Base-by-base conservation (phyloP, 2,888 invertebrate genomes). In the Proisotoma minuta region DNA sequence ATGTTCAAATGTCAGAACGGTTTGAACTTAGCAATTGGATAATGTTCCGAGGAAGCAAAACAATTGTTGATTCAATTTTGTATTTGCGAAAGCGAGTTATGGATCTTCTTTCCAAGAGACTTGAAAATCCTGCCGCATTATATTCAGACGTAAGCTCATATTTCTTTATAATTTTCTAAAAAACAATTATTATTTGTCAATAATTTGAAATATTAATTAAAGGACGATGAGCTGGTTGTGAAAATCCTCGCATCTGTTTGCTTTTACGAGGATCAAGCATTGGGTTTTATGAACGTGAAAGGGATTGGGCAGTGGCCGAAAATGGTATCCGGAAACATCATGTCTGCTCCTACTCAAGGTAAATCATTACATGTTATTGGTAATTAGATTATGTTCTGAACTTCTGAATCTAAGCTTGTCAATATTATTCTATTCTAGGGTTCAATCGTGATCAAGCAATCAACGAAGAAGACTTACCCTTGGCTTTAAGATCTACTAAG, bases 221-320 rank as follows among this genome's bases (percentile, higher is more conserved):
- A 69, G 69, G 29, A 28, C 2, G 65, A 69, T 8, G 59, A 67
- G 2, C 0, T 1, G 4, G 50, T 52, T 15, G 43, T 70, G 28
- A 22, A 62, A 18, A 57, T 52, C 18, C 10, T 70, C 18, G 60
- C 63, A 27, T 49, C 40, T 3, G 26, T 66, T 1, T 39, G 68
- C 0, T 23, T 47, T 1, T 18, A 12, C 10, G 66, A 70, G 50
- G 70, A 70, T 51, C 20, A 22, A 8, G 40, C 48, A 26, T 10
- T 57, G 20, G 68, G 68, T 15, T 63, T 70, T 10, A 62, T 57
- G 29, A 59, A 58, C 15, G 53, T 59, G 0, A 43, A 49, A 43
- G 62, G 62, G 20, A 62, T 70, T 34, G 68, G 63, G 1, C 70
- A 70, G 27, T 70, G 70, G 70, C 70, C 70, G 1, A 70, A 66